phyloP scores from a whole-genome alignment of 2,888 invertebrate genomes.

The Lasioglossum malachurum region DNA sequence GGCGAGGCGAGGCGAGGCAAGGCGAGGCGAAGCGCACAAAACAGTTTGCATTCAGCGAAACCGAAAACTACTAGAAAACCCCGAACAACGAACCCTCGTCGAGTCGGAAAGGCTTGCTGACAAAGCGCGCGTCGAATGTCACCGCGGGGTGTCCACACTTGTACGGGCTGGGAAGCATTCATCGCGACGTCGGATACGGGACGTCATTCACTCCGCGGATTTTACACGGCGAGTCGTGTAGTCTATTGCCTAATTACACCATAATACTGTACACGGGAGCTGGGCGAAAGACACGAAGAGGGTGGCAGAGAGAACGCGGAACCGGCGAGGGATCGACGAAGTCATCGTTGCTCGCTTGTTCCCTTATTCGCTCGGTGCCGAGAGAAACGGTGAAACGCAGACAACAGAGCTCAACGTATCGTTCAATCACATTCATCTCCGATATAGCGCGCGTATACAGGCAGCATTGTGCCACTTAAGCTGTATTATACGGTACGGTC shows the following conservation, averaged over 20 bases:
- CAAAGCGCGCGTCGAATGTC: constrained; percentile 70
- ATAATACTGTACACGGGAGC: constrained; percentile 67
- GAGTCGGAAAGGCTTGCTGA: constrained; percentile 59
- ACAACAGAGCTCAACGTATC: constrained; percentile 58
- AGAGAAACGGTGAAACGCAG: constrained; percentile 42
- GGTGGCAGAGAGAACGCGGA: constrained; percentile 10
- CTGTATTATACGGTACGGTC: constrained; percentile 64
- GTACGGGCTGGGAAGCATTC: constrained; percentile 62
- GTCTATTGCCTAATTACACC: constrained; percentile 79
- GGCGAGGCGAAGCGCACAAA: constrained; percentile 21
- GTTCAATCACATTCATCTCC: constrained; percentile 71
- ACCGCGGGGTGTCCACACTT: constrained; percentile 79
- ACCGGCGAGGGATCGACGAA: constrained; percentile 4
- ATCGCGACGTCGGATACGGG: constrained; percentile 46
- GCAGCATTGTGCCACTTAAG: constrained; percentile 61
- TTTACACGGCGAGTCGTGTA: constrained; percentile 74
- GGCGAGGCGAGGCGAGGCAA: neutral
- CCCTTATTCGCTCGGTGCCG: constrained; percentile 11
- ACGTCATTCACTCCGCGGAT: constrained; percentile 71
- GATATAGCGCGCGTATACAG: constrained; percentile 37
- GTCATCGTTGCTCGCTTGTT: constrained; percentile 31
- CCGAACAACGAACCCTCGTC: constrained; percentile 60
- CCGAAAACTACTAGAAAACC: constrained; percentile 43
- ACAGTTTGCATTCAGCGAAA: constrained; percentile 47
- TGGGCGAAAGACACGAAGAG: constrained; percentile 26